A percentile compares a stretch with the other conserved stretches of the same genome.
Conservation (phyloP, 2,888 invertebrate species). For the Pediacus dermestoides region DNA sequence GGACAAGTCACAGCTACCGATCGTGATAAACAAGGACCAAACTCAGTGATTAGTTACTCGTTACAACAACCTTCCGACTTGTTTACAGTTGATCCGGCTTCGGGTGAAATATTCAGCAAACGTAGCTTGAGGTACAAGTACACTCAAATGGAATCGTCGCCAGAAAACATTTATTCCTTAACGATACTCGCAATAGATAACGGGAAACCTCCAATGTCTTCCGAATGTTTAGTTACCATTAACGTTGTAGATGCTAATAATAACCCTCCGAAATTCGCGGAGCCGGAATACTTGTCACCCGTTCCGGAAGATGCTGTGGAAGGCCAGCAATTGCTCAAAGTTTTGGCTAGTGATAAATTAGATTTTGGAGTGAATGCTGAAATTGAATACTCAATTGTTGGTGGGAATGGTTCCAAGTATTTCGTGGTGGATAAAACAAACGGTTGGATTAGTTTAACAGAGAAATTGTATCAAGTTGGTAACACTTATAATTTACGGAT, state of each 20-base stretch:
- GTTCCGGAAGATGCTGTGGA: constrained; percentile 72
- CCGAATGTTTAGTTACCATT: constrained; percentile 80
- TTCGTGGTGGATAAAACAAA: constrained; percentile 71
- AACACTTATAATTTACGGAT: constrained; percentile 66
- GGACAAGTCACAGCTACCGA: constrained; percentile 88
- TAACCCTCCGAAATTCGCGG: constrained; percentile 80
- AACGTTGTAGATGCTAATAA: constrained; percentile 92
- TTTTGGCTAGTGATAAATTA: constrained; percentile 70
- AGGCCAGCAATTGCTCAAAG: constrained; percentile 69
- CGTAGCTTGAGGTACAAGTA: constrained; percentile 77
- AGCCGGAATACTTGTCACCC: constrained; percentile 71
- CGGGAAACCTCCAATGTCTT: constrained; percentile 91
- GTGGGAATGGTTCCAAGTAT: constrained; percentile 73
- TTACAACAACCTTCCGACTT: constrained; percentile 84
- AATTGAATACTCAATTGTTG: constrained; percentile 70
- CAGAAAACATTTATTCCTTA: constrained; percentile 85
- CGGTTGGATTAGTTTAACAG: constrained; percentile 77
- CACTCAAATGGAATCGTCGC: constrained; percentile 75
- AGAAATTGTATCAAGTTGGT: constrained; percentile 57
- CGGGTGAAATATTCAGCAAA: constrained; percentile 89
- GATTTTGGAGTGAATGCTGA: constrained; percentile 89
- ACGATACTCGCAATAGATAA: constrained; percentile 90
- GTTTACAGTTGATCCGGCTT: constrained; percentile 88
- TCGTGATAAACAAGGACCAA: constrained; percentile 87
- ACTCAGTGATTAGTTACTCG: constrained; percentile 86